Evolutionary conservation across 2,113 vertebrate genomes (phyloP).

Genomic region (Panthera uncia): DNA sequence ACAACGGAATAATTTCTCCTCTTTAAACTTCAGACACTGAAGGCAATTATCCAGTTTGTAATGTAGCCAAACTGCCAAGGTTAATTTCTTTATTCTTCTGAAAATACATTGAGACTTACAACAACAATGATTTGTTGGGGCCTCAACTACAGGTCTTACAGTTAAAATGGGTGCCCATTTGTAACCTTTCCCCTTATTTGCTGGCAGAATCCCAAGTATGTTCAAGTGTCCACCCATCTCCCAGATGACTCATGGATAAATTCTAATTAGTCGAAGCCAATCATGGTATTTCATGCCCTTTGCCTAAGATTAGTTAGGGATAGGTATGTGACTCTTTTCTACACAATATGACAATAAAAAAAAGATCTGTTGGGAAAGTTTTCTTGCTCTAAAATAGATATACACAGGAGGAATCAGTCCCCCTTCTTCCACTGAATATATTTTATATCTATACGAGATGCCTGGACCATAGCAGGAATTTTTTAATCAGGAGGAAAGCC

Average conservation of each 20-base stretch:
- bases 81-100: slow-evolving; percentile 76
- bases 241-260: background rate
- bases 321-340: background rate
- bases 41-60: slow-evolving; percentile 73
- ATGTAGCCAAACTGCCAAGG: slow-evolving; percentile 51
- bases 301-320: background rate
- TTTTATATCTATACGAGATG: background rate
- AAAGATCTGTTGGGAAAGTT: background rate
- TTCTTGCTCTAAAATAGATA: background rate
- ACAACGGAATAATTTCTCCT: slow-evolving; percentile 62
- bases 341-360: background rate
- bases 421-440: background rate
- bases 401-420: background rate
- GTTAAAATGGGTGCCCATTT: slow-evolving; percentile 74
- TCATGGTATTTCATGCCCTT: background rate
- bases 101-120: slow-evolving; percentile 71
- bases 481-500: background rate
- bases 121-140: slow-evolving; percentile 52
- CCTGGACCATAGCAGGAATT: background rate
- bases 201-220: background rate
- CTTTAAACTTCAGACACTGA: slow-evolving; percentile 69
- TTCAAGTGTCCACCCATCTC: background rate
- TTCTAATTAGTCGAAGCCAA: background rate
- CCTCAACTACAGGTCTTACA: slow-evolving; percentile 49
- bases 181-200: background rate